Conservation (phyloP, 2,113 vertebrate species). For the Prinia subflava region DNA sequence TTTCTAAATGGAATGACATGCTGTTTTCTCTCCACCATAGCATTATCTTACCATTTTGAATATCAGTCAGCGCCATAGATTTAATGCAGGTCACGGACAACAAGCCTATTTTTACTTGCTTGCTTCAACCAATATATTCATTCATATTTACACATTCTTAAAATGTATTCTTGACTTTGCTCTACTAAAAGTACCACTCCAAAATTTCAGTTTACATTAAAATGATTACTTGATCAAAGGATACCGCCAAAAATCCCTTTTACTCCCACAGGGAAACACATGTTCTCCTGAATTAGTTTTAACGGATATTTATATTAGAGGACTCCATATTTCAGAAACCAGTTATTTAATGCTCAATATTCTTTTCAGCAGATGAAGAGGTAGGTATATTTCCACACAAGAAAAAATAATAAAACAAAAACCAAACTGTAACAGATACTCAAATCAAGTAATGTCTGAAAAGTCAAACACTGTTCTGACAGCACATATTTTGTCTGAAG, state of each 20-base stretch:
- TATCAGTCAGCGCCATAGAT: conserved; percentile 22
- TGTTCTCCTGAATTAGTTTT: conserved; percentile 19
- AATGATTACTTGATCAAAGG: conserved; percentile 4
- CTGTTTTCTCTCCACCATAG: not conserved
- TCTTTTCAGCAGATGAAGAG: conserved; percentile 77
- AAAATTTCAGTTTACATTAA: conserved; percentile 32
- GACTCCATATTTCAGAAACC: conserved; percentile 71
- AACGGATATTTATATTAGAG: conserved; percentile 55
- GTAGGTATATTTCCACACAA: conserved; percentile 77
- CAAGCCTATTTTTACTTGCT: conserved; percentile 22
- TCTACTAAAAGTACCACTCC: conserved; percentile 6
- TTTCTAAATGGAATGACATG: conserved; percentile 11
- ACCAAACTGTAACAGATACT: conserved; percentile 57
- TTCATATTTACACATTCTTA: conserved; percentile 29
- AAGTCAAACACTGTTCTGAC: conserved; percentile 66
- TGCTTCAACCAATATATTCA: not conserved
- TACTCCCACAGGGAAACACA: not conserved
- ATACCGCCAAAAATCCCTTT: not conserved
- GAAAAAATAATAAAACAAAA: conserved; percentile 33
- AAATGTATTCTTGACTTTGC: conserved; percentile 43
- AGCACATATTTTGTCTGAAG: conserved; percentile 49
- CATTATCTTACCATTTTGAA: not conserved
- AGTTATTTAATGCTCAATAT: conserved; percentile 74
- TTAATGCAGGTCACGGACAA: conserved; percentile 43
- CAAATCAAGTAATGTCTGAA: conserved; percentile 69